Percentiles rank a stretch among this genome's conserved stretches.
Conservation (phyloP, 2,888 invertebrate genomes). For the Glyphotaelius pellucidus region DNA sequence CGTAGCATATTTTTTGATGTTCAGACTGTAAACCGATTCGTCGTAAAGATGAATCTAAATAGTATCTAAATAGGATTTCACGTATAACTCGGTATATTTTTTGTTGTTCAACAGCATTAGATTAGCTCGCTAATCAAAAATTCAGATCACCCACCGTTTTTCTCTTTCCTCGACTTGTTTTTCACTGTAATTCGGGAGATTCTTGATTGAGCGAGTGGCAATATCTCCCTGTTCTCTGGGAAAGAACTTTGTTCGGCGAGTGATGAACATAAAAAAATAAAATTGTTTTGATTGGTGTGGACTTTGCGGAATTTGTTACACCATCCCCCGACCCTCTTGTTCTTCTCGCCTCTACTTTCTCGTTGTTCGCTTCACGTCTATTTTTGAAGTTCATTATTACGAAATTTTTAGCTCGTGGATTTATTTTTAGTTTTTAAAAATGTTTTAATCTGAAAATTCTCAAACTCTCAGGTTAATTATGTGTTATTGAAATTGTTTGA, state of each 20-base stretch:
- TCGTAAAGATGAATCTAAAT: too few relatives aligned
- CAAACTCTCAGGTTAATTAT: not conserved
- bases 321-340: not conserved
- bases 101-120: not conserved
- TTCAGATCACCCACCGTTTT: not conserved
- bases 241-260: slow-evolving; percentile 6
- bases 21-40: too few relatives aligned
- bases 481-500: not conserved
- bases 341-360: not conserved
- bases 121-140: not conserved
- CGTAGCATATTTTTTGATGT: too few relatives aligned
- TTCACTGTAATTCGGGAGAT: slow-evolving; percentile 19
- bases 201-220: slow-evolving; percentile 33
- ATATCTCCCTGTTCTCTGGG: not conserved
- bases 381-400: not conserved
- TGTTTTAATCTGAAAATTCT: not conserved
- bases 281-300: slow-evolving; percentile 43
- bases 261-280: slow-evolving; percentile 30
- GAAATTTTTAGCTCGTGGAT: not conserved
- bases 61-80: too few relatives aligned
- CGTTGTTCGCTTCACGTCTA: not conserved
- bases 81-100: too few relatives aligned
- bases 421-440: not conserved
- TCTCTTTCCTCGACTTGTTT: not conserved
- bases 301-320: slow-evolving; percentile 31